Evolutionary conservation across 2,113 vertebrate species (phyloP), one percentile per base, ranked within the genome.

Genomic region (Gymnarchus niloticus): DNA sequence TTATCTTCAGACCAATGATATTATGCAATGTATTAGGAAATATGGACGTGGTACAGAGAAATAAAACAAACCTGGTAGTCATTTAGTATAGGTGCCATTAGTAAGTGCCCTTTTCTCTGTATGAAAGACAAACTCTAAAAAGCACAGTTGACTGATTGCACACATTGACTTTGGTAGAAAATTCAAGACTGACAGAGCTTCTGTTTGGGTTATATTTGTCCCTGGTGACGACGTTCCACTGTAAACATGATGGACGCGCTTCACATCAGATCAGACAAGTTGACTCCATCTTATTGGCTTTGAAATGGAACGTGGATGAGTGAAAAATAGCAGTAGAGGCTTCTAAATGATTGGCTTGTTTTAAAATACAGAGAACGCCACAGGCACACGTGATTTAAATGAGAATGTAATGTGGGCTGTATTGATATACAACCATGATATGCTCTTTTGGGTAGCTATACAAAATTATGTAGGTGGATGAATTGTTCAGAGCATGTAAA

Each of bases 1-100:
- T 86, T 83, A 89, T 89, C 81, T 89, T 85, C 85, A 77, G 51
- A 41, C 57, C 59, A 61, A 21, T n/a, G 33, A 57, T 77, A 57
- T 86, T 86, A 86, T 76, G 85, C 61, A 86, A 86, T 23, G n/a
- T 41, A 21, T 14, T 54, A 28, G 28, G 49, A 86, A 56, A 56
- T 44, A 41, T 37, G 48, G 28, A 52, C 48, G 73, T 49, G 14
- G 33, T n/a, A 5, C 25, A 44, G 44, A 82, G 3, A n/a, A 21
- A 25, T 10, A 77, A 51, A 77, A 44, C 33, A 77, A 33, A 56
- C 80, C 51, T 25, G 12, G 51, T 52, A 28, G 3, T 56, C 51
- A 41, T 73, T 41, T n/a, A n/a, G n/a, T n/a, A n/a, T n/a, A n/a
- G n/a, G n/a, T n/a, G n/a, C n/a, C n/a, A 14, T 7, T 14, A 1